Conservation (phyloP, 2,113 vertebrate species). For the Heterotilapia buettikoferi region DNA sequence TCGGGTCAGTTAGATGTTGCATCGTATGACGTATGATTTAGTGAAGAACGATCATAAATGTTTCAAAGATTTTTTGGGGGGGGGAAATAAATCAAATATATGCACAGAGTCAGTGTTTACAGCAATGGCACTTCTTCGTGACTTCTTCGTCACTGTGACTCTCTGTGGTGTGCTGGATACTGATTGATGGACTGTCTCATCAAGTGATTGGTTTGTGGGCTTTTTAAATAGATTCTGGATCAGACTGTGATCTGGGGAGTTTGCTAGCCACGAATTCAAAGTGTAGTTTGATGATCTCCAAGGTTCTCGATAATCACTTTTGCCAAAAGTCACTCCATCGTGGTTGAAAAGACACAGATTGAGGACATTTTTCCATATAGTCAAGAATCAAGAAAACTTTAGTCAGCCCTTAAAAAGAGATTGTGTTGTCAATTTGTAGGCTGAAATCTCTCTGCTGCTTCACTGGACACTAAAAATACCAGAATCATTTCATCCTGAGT, state of each 20-base stretch:
- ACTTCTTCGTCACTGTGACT: not conserved
- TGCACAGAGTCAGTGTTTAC: not conserved
- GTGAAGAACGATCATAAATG: not conserved
- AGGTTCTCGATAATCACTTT: not conserved
- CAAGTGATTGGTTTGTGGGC: not conserved
- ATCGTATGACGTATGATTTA: not conserved
- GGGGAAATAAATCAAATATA: accelerated
- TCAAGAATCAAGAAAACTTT: not conserved
- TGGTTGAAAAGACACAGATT: not conserved
- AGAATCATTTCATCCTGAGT: not conserved
- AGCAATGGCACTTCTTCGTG: not conserved
- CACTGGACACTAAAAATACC: not conserved
- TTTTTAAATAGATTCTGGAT: not conserved
- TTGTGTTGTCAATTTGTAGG: not conserved
- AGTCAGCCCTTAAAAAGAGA: not conserved
- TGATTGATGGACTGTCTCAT: not conserved
- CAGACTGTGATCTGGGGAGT: not conserved
- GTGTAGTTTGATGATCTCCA: not conserved
- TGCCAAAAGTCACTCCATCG: not conserved
- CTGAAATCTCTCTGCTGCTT: not conserved
- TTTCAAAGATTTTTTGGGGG: not conserved
- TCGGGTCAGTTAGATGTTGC: not conserved
- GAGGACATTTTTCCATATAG: not conserved
- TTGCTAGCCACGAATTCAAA: not conserved
- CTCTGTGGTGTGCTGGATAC: not conserved